Base-by-base conservation (phyloP, 2,797 vertebrate genomes). In the Phylloscopus collybita region DNA sequence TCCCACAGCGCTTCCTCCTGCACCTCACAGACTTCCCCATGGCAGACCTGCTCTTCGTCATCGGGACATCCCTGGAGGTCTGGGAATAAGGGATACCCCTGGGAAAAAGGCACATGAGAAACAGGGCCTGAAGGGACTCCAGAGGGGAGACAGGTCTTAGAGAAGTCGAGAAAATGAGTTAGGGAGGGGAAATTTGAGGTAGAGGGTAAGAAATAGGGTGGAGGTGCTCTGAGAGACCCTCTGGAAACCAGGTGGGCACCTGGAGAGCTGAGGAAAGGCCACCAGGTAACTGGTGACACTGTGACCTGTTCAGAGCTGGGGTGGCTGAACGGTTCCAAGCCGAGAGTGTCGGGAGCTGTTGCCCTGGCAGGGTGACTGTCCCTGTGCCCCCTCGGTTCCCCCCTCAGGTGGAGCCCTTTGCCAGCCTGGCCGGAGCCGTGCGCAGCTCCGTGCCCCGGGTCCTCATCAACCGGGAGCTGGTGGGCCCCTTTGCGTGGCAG, bases 1-100 rank as follows among this genome's bases (percentile, higher is more conserved):
- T 99, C 62, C 99, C 99, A 0, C 96, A 60, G 62, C 97, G 98
- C 50, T 99, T 99, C 97, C 92, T 99, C 64, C 98, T 98, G 65
- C 98, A 99, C 56, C 32, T 99, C 61, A 95, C 93, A 4, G 99
- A 99, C 95, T 99, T 99, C 89, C 99, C 99, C 2, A 65, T 97
- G 91, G 99, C 99, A 6, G 99, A 99, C 92, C 98, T 99, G 80
- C 98, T 99, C 29, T 97, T 99, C 49, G 44, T 99, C 96, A 99
- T 99, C 61, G 99, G 99, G 11, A 99, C 99, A 0, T 99, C 99
- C 13, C 98, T 99, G 93, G 99, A 99, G 99, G 99, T 99, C 82
- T 97, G 98, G 53, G 21, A 27, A 20, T 14, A 9, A n/a, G 64
- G 71, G 53, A 54, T 56, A 22, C 8, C 49, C 44, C 23, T 8